phyloP scores from a whole-genome alignment of 1,140 invertebrate species.

The Drosophila micromelanica region DNA sequence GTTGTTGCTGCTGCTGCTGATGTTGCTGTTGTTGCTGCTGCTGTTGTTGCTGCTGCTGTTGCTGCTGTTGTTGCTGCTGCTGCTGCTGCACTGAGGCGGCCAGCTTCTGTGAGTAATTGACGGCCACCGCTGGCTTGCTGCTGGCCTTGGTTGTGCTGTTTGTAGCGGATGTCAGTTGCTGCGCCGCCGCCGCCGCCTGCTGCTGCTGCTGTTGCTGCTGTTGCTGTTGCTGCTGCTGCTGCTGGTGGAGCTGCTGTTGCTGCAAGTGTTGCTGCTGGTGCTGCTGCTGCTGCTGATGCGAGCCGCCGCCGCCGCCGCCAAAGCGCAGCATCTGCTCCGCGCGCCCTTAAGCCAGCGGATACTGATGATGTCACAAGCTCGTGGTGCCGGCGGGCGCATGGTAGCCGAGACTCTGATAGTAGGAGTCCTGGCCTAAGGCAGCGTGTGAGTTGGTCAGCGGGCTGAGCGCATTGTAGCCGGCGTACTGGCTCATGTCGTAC shows the following conservation, averaged over 20 bases:
- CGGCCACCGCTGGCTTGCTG: conserved; percentile 62
- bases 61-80: conserved; percentile 62
- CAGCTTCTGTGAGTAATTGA: conserved; percentile 68
- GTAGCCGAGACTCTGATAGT: conserved; percentile 92
- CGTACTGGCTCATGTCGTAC: conserved; percentile 91
- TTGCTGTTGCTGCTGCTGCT: conserved; percentile 49
- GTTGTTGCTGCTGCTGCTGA: conserved; percentile 65
- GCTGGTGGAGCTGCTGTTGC: conserved; percentile 62
- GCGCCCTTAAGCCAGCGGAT: conserved; percentile 88
- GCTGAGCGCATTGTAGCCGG: conserved; percentile 87
- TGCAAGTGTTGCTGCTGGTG: conserved; percentile 72
- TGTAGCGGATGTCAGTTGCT: conserved; percentile 81
- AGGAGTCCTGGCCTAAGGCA: conserved; percentile 89
- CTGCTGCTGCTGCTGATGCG: conserved; percentile 68
- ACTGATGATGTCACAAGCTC: conserved; percentile 90
- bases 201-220: conserved; percentile 35
- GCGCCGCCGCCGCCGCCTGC: conserved; percentile 58
- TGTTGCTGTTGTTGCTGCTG: conserved; percentile 69
- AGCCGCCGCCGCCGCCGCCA: conserved; percentile 22
- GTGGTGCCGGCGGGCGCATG: conserved; percentile 88
- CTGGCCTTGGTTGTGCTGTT: conserved; percentile 57
- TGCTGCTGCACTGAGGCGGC: conserved; percentile 49
- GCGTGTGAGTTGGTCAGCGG: conserved; percentile 87
- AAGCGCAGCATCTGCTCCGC: conserved; percentile 84
- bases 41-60: conserved; percentile 66